A percentile compares a stretch with the other conserved stretches of the same genome.
Conservation (phyloP, 1,140 invertebrate genomes). For the Matsumurasca onukii region DNA sequence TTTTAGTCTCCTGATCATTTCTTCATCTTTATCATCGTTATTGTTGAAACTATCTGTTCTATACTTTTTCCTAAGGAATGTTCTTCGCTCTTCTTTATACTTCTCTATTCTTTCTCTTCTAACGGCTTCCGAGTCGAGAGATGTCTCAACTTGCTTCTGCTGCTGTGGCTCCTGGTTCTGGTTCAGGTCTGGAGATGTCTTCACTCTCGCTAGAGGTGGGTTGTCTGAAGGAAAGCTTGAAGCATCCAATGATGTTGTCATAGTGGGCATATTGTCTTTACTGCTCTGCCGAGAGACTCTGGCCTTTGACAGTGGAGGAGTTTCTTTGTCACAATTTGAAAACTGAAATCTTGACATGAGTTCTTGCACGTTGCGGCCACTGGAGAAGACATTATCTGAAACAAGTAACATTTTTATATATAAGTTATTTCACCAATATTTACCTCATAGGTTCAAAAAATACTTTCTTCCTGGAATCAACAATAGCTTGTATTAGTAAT, state of each 20-base stretch:
- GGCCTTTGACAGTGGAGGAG: conserved; percentile 56
- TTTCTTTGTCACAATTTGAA: conserved; percentile 37
- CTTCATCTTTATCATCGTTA: conserved; percentile 48
- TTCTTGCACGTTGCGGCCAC: conserved; percentile 45
- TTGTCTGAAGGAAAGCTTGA: conserved; percentile 29
- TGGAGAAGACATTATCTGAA: not conserved
- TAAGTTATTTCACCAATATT: too few relatives aligned
- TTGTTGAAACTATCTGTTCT: conserved; percentile 78
- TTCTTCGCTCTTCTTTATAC: conserved; percentile 88
- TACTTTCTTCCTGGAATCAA: too few relatives aligned
- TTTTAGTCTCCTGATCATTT: conserved; percentile 40
- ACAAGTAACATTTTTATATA: not conserved
- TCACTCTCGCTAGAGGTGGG: conserved; percentile 48
- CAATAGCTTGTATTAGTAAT: too few relatives aligned
- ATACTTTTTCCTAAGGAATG: conserved; percentile 82
- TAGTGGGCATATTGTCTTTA: conserved; percentile 49
- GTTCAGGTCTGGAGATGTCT: conserved; percentile 44
- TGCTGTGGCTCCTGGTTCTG: conserved; percentile 48
- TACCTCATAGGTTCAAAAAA: too few relatives aligned
- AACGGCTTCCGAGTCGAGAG: conserved; percentile 50
- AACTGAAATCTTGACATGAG: conserved; percentile 49
- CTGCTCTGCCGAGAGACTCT: conserved; percentile 55
- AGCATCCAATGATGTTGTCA: conserved; percentile 69
- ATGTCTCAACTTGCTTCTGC: conserved; percentile 52
- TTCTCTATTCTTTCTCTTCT: conserved; percentile 48